Evolutionary conservation across 2,113 vertebrate species (phyloP), one percentile per base, ranked within the genome.

Genomic region (Eurystomus gularis): DNA sequence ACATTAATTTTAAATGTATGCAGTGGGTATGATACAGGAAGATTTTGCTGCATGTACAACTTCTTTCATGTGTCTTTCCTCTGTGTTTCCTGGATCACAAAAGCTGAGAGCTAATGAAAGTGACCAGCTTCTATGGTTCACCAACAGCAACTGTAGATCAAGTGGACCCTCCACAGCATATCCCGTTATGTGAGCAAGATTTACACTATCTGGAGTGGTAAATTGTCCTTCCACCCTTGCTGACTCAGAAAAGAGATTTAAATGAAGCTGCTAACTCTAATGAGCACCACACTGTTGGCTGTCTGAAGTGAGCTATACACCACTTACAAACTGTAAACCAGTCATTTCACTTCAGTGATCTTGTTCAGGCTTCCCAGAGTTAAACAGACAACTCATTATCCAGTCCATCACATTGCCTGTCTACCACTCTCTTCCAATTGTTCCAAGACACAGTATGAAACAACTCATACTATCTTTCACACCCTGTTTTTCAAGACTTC

Each of bases 311-410:
- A 83, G 17, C 76, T 83, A 82, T 44, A 76, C 40, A 78, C 28
- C 76, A 75, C 78, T 64, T 90, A 86, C 20, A 65, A 88, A 86
- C 20, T 28, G 49, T 86, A 97, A 92, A 95, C 46, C 33, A 90
- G 66, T 70, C 69, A 97, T 94, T 85, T 97, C 91, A 90, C 81
- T 92, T 94, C 85, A 82, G 40, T 70, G 81, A 94, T 94, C 46
- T 88, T 75, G 77, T 81, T 97, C 75, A 64, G 71, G 75, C 69
- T 88, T 94, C 57, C 68, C 44, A 68, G n/a, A 55, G 78, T 84
- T 91, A 82, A 96, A 95, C 84, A 89, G 93, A 91, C 91, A 97
- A 80, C 76, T 93, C 69, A 92, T 94, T 93, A 95, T 76, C 91
- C 73, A 88, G n/a, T 90, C 77, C 52, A 91, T 94, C 95, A 94